These are phyloP conservation scores for Portevinia maculata DNA, from an alignment of 2,888 invertebrate species.

Conservation along the genomic window DNA sequence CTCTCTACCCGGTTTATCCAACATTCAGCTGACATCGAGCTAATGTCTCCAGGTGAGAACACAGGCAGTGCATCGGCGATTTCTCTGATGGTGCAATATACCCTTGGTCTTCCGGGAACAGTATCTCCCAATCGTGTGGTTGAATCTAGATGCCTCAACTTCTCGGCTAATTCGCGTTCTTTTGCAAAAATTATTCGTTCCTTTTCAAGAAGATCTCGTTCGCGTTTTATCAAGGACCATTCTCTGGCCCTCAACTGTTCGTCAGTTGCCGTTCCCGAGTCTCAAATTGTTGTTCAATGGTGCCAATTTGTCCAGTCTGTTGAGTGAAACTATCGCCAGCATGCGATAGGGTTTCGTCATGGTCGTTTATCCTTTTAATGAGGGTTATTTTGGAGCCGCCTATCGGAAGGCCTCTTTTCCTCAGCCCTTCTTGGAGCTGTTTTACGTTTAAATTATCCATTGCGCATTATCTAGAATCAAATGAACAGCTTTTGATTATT, in stretches of 20 bases:
- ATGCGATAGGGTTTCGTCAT: neutral
- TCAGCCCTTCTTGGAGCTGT: neutral
- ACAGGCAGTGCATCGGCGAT: constrained; percentile 16
- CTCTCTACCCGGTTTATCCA: constrained; percentile 27
- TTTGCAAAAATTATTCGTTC: constrained; percentile 3
- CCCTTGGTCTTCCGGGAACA: neutral
- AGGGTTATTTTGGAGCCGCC: neutral
- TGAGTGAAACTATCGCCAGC: neutral
- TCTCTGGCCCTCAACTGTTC: constrained; percentile 16
- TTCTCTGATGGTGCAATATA: constrained; percentile 16
- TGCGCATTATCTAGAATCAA: no score
- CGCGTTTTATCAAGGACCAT: constrained; percentile 10
- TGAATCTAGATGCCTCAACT: neutral
- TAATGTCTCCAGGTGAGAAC: constrained; percentile 14
- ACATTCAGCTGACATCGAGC: constrained; percentile 15
- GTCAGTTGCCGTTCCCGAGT: neutral
- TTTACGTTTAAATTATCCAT: neutral
- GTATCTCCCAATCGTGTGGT: neutral
- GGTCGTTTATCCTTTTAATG: neutral
- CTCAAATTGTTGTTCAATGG: neutral
- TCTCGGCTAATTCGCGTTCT: constrained; percentile 16
- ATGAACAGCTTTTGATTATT: no score
- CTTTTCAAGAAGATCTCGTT: constrained; percentile 26
- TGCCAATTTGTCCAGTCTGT: neutral
- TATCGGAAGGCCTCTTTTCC: neutral